Base-by-base conservation (phyloP, 2,888 invertebrate genomes). In the Rhopalosiphum nymphaeae region DNA sequence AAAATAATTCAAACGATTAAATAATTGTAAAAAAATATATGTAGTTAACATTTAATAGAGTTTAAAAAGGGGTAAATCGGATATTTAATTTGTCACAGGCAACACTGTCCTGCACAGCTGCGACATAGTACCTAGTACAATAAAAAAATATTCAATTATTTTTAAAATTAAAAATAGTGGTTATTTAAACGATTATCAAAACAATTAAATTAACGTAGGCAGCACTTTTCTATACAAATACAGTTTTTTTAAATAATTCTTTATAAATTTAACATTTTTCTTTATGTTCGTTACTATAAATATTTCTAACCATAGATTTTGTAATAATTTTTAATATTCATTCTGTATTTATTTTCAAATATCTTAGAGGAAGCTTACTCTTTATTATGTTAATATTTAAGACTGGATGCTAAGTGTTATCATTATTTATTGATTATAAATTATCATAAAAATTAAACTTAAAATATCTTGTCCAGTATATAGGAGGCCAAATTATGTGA, bases 401-500 rank as follows among this genome's bases (percentile, higher is more conserved):
- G 9, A 42, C 36, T 78, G 78, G 78, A 78, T 36, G 9, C 9
- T 78, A 78, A 36, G 36, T 29, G 56, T 44, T 56, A 85, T 25
- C 25, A 91, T n/a, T 91, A 57, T 57, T 91, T 57, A 85, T n/a
- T n/a, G n/a, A n/a, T n/a, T n/a, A n/a, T n/a, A n/a, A n/a, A n/a
- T n/a, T n/a, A n/a, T n/a, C n/a, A 53, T 29, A 85, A 91, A 91
- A 57, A 91, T 57, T 5, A 57, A 91, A n/a, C 46, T 86, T 25
- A 57, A 91, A 57, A 57, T 86, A n/a, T 91, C 56, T 86, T 46
- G 85, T 56, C 25, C n/a, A 44, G 56, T 78, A 85, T 29, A n/a
- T 57, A 46, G 7, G 44, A 57, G 86, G 57, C 91, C 85, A 57
- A 86, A 86, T 86, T 4, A n/a, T 86, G 29, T n/a, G 85, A 57